phyloP scores from a whole-genome alignment of 2,888 invertebrate genomes.

The Caenorhabditis sinica region DNA sequence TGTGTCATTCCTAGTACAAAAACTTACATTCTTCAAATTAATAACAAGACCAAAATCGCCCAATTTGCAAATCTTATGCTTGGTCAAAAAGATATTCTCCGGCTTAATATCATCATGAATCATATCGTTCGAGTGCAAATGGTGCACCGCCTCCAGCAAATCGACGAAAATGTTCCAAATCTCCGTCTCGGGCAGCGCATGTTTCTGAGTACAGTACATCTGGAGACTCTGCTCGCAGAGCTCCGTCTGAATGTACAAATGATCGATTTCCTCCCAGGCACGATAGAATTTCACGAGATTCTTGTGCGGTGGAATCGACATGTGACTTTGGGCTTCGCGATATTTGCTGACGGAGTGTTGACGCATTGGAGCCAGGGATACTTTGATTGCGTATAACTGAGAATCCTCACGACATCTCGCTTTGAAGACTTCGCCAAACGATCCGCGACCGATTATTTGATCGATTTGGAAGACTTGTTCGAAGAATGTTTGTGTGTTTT shows the following conservation, averaged over 20 bases:
- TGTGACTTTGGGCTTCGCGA: slow-evolving; percentile 87
- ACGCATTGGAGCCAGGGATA: slow-evolving; percentile 84
- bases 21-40: slow-evolving; percentile 86
- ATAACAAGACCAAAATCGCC: slow-evolving; percentile 90
- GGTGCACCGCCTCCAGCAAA: slow-evolving; percentile 86
- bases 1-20: slow-evolving; percentile 12
- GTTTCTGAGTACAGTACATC: slow-evolving; percentile 86
- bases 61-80: slow-evolving; percentile 88
- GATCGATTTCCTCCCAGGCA: slow-evolving; percentile 88
- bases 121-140: slow-evolving; percentile 88
- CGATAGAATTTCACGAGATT: slow-evolving; percentile 88
- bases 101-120: slow-evolving; percentile 90
- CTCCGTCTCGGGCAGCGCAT: slow-evolving; percentile 87
- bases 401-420: slow-evolving; percentile 88
- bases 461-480: slow-evolving; percentile 88
- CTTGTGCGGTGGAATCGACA: slow-evolving; percentile 87
- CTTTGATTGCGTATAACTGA: slow-evolving; percentile 88
- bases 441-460: slow-evolving; percentile 88
- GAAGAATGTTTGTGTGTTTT: slow-evolving; percentile 86
- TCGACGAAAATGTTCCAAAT: slow-evolving; percentile 89
- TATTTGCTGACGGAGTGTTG: slow-evolving; percentile 73
- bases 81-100: slow-evolving; percentile 89
- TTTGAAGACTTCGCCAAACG: slow-evolving; percentile 89
- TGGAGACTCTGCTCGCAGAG: slow-evolving; percentile 87
- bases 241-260: slow-evolving; percentile 86